Base-by-base conservation (phyloP, 2,797 vertebrate species). In the Acropternis orthonyx region DNA sequence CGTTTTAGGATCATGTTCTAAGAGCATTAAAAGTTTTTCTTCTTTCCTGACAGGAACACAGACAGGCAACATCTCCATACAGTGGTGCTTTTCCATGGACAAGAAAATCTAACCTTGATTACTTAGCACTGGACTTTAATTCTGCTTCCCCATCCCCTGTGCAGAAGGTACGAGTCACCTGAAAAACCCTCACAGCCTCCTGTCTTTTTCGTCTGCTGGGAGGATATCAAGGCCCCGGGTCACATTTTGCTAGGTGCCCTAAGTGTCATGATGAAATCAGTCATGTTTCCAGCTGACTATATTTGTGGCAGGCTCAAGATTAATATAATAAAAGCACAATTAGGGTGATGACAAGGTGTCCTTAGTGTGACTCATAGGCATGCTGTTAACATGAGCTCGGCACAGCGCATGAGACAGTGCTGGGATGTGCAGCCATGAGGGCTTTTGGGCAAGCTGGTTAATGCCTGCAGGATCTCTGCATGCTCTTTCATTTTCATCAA, bases 61-160 rank as follows among this genome's bases (percentile, higher is more conserved):
- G 96, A 84, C 97, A 98, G 71, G 95, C 94, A 62, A 95, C 95
- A 58, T 98, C 97, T 88, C 94, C 98, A 28, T 96, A 92, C 73
- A 98, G 97, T 82, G 98, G 98, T 46, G 89, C 93, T 94, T 98
- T 98, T 81, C 97, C 96, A 17, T 98, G 98, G 98, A 95, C 96
- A 24, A 98, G 98, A 95, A 98, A 97, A 94, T 98, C 98, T 71
- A 98, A 98, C 97, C 98, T 99, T 55, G 99, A 99, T 95, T 99
- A 99, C 97, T 97, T 99, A 97, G 99, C 99, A 17, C 97, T 99
- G 97, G 99, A 99, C 98, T 99, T 99, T 97, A 99, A 99, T 94
- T 99, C 99, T 23, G 98, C 98, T 36, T 99, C 99, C 44, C 98
- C 99, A 26, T 99, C 99, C 59, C 99, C 99, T 92, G 98, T 98